phyloP scores from a whole-genome alignment of 1,140 invertebrate genomes.

The Drosophila erecta region DNA sequence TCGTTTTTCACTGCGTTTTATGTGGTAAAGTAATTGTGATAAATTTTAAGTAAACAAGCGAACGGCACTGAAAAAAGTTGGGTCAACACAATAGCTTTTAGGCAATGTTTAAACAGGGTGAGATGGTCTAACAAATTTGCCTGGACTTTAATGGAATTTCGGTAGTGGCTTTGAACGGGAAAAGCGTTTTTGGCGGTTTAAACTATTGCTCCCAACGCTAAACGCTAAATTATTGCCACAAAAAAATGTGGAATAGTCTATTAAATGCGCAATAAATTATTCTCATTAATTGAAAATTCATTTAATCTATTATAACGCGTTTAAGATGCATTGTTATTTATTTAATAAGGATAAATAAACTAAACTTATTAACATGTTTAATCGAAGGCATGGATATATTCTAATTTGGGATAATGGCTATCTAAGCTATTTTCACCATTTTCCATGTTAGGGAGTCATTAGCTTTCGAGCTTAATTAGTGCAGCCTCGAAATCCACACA shows the following conservation, averaged over 20 bases:
- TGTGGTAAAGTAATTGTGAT: slow-evolving; percentile 70
- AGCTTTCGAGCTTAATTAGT: slow-evolving; percentile 24
- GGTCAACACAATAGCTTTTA: slow-evolving; percentile 45
- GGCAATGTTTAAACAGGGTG: slow-evolving; percentile 38
- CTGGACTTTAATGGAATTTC: slow-evolving; percentile 36
- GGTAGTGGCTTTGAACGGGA: slow-evolving; percentile 28
- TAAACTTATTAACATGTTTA: background rate
- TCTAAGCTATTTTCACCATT: background rate
- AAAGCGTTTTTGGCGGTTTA: slow-evolving; percentile 16
- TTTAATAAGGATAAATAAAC: background rate
- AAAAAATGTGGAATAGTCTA: background rate
- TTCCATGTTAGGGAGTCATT: slow-evolving; percentile 28
- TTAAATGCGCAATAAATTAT: background rate
- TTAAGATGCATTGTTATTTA: too few species aligned
- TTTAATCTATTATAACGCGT: too few species aligned
- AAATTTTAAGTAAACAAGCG: slow-evolving; percentile 58
- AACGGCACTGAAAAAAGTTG: slow-evolving; percentile 31
- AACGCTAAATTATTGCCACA: background rate
- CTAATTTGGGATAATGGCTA: too few species aligned
- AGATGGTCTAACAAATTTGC: slow-evolving; percentile 39
- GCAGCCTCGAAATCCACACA: slow-evolving; percentile 36
- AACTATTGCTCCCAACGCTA: too few species aligned
- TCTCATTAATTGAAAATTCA: background rate
- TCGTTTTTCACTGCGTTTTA: slow-evolving; percentile 41
- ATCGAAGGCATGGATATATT: too few species aligned